A percentile compares a stretch with the other conserved stretches of the same genome.
Evolutionary conservation across 2,797 vertebrate species (phyloP).

Genomic region (Leptodactylus fallax): DNA sequence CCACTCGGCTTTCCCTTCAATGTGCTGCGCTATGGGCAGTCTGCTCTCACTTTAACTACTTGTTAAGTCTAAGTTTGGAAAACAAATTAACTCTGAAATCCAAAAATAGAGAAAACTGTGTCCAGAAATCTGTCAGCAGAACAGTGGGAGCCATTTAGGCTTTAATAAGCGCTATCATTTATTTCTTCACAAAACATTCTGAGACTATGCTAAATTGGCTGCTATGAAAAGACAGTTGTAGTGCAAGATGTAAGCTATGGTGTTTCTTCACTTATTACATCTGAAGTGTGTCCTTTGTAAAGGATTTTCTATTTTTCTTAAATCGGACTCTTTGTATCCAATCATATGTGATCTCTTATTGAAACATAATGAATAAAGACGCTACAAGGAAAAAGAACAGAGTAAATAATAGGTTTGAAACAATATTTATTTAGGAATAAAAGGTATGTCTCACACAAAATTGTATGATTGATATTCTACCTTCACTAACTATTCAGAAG

Average conservation of each 20-base stretch:
- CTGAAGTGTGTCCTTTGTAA: neutral
- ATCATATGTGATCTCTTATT: neutral
- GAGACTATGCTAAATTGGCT: conserved; percentile 8
- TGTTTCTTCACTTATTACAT: neutral
- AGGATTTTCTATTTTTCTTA: neutral
- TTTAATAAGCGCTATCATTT: conserved; percentile 31
- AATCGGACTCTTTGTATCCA: neutral
- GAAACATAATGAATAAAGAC: neutral
- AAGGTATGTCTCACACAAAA: neutral
- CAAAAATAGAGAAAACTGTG: conserved; percentile 45
- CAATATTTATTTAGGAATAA: neutral
- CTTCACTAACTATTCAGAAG: neutral
- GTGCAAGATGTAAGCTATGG: neutral
- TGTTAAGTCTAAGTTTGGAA: conserved; percentile 65
- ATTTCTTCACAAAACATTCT: conserved; percentile 31
- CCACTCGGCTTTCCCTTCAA: conserved; percentile 20
- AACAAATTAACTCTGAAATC: conserved; percentile 50
- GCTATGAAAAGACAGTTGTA: neutral
- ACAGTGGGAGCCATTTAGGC: conserved; percentile 46
- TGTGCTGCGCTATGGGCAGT: conserved; percentile 62
- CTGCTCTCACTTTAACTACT: conserved; percentile 64
- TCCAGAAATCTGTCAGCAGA: conserved; percentile 58
- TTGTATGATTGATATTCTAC: neutral
- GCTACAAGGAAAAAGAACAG: neutral
- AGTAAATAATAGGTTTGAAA: neutral